Evolutionary conservation across 2,888 invertebrate genomes (phyloP).

Genomic region (Ochlodes sylvanus): DNA sequence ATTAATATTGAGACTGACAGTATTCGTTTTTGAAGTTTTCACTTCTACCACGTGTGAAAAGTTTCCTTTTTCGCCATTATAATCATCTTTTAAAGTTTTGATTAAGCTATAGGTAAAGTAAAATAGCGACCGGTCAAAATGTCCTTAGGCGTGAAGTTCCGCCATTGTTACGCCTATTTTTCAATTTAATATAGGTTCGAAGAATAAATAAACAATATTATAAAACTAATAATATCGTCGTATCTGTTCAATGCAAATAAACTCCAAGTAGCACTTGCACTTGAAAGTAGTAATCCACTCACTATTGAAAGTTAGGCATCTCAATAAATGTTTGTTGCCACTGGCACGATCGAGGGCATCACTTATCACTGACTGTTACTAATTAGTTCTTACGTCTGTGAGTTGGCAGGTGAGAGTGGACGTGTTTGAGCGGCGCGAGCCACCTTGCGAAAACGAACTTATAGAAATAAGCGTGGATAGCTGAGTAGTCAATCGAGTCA

Average conservation of each 20-base stretch:
- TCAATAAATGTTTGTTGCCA: neutral
- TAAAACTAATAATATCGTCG: neutral
- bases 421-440: neutral
- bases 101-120: too few relatives aligned
- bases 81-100: too few relatives aligned
- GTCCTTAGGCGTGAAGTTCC: too few relatives aligned
- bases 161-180: too few relatives aligned
- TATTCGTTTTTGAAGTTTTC: too few relatives aligned
- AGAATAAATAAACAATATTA: too few relatives aligned
- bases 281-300: constrained; percentile 1
- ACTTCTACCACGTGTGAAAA: too few relatives aligned
- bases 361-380: constrained; percentile 13
- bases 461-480: neutral
- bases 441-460: constrained; percentile 8
- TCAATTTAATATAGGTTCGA: too few relatives aligned
- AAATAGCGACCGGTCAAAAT: too few relatives aligned
- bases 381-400: constrained; percentile 12
- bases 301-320: neutral
- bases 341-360: constrained; percentile 12
- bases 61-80: too few relatives aligned
- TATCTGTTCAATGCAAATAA: neutral
- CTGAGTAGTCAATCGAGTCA: neutral
- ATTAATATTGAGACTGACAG: too few relatives aligned
- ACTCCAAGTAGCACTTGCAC: neutral
- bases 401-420: constrained; percentile 13